Conservation (phyloP, 2,888 invertebrate genomes). For the Cartodere bifasciata region DNA sequence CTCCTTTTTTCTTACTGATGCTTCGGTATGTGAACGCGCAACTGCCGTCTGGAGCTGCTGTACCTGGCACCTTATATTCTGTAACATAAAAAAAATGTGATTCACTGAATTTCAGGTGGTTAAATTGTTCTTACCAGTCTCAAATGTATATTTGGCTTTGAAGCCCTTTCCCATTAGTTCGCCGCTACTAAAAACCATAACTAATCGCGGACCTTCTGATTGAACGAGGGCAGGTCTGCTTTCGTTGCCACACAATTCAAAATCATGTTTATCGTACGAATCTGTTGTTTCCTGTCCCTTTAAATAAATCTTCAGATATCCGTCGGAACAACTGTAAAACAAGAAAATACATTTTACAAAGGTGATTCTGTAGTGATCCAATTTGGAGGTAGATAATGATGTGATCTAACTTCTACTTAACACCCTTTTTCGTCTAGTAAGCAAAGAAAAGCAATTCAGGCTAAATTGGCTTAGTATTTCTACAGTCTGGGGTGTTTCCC, state of each 20-base stretch:
- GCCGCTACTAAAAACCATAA: conserved; percentile 91
- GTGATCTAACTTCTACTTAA: too few species aligned
- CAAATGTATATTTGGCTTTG: conserved; percentile 75
- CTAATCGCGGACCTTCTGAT: conserved; percentile 84
- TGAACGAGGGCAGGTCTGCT: conserved; percentile 67
- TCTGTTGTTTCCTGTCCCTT: conserved; percentile 88
- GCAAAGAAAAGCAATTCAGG: too few species aligned
- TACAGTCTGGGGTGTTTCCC: too few species aligned
- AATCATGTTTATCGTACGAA: conserved; percentile 86
- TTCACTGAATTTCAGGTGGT: conserved; percentile 1
- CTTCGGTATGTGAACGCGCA: conserved; percentile 88
- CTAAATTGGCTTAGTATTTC: too few species aligned
- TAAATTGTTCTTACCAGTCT: conserved; percentile 49
- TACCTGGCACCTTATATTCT: conserved; percentile 91
- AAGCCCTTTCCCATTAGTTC: conserved; percentile 84
- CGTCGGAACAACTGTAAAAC: conserved; percentile 64
- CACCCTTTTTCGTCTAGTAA: too few species aligned
- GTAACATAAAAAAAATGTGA: conserved; percentile 22
- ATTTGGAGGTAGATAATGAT: too few species aligned
- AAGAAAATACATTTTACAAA: too few species aligned
- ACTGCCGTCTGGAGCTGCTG: conserved; percentile 81
- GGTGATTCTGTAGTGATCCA: too few species aligned
- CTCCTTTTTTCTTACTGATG: conserved; percentile 74
- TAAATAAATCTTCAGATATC: conserved; percentile 80
- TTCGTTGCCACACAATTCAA: conserved; percentile 78